Conservation (phyloP, 2,888 invertebrate genomes). For the Apamea anceps region DNA sequence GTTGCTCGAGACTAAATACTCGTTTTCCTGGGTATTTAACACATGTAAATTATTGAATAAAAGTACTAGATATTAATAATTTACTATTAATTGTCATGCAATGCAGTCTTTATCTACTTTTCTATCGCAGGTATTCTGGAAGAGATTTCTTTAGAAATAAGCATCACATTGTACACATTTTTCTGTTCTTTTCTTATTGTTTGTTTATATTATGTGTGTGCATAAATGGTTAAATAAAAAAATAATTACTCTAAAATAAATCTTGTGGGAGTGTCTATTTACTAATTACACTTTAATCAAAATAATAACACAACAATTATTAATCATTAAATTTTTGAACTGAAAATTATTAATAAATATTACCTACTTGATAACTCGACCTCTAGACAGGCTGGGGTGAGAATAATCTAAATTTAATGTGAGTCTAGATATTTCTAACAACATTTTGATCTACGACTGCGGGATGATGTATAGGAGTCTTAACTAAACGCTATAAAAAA, state of each 20-base stretch:
- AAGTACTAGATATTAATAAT: neutral
- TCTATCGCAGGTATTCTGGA: neutral
- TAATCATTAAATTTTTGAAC: conserved; percentile 19
- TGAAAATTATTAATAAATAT: conserved; percentile 10
- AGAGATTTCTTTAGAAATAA: neutral
- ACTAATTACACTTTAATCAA: conserved; percentile 18
- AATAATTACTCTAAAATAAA: neutral
- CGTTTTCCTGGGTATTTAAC: neutral
- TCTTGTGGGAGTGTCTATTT: neutral
- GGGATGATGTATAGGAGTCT: neutral
- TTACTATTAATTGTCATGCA: neutral
- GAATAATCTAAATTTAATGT: neutral
- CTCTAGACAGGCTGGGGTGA: conserved; percentile 44
- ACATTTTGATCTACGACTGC: conserved; percentile 5
- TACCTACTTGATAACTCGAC: conserved; percentile 7
- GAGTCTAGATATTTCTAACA: conserved; percentile 4
- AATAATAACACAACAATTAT: conserved; percentile 12
- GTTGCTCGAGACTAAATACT: neutral
- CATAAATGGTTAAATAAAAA: neutral
- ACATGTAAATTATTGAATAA: neutral
- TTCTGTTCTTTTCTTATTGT: neutral
- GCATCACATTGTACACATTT: neutral
- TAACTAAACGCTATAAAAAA: neutral
- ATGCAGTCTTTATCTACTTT: neutral
- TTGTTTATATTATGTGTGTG: neutral